Evolutionary conservation across 1,140 invertebrate species (phyloP).

Genomic region (Drosophila jambulina): DNA sequence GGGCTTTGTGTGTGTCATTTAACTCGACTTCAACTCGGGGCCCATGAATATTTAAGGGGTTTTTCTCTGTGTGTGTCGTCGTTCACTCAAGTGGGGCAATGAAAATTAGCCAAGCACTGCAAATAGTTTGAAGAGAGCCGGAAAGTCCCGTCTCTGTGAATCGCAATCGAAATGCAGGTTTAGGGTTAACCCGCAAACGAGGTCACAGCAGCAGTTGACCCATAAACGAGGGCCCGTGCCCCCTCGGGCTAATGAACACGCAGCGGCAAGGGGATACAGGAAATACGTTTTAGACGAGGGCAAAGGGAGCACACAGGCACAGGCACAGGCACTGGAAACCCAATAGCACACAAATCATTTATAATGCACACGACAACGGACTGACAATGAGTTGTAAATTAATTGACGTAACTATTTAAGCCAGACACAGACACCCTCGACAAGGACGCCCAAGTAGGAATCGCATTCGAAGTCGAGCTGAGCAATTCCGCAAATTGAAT

Average conservation of each 20-base stretch:
- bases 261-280: slow-evolving; percentile 2
- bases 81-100: slow-evolving; percentile 65
- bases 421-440: slow-evolving; percentile 28
- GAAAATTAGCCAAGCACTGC: slow-evolving; percentile 72
- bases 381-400: slow-evolving; percentile 80
- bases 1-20: slow-evolving; percentile 23
- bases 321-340: background rate
- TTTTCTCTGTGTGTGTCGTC: slow-evolving; percentile 16
- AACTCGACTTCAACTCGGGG: slow-evolving; percentile 53
- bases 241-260: slow-evolving; percentile 50
- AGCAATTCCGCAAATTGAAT: slow-evolving; percentile 73
- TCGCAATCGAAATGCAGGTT: slow-evolving; percentile 55
- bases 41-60: slow-evolving; percentile 65
- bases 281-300: background rate
- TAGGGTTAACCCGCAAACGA: slow-evolving; percentile 48
- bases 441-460: slow-evolving; percentile 24
- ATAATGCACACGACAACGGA: slow-evolving; percentile 76
- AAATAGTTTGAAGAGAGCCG: slow-evolving; percentile 65
- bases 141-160: slow-evolving; percentile 1
- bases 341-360: slow-evolving; percentile 72
- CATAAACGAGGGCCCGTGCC: slow-evolving; percentile 51
- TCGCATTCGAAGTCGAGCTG: slow-evolving; percentile 14
- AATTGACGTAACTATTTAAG: slow-evolving; percentile 79
- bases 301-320: slow-evolving; percentile 2
- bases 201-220: slow-evolving; percentile 71